phyloP scores from a whole-genome alignment of 64 coral and sea anemone genomes.

The Dendrophyllia cribrosa region DNA sequence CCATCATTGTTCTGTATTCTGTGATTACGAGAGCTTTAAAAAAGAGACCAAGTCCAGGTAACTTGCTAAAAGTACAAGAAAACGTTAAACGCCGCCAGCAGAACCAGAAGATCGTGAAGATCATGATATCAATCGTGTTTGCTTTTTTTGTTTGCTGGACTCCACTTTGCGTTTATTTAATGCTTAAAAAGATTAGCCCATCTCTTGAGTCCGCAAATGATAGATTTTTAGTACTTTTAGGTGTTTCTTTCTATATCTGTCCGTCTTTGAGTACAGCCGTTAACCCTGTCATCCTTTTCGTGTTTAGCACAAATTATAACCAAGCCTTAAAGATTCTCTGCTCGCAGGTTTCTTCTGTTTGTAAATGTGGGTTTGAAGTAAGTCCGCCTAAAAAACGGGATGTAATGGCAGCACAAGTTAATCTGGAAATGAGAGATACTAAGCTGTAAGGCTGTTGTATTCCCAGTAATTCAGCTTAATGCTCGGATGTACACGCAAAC shows the following conservation, averaged over 20 bases:
- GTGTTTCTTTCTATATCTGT: neutral
- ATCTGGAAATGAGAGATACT: too few species aligned
- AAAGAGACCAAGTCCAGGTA: neutral
- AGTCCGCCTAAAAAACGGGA: neutral
- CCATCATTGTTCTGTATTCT: neutral
- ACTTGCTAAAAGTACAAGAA: neutral
- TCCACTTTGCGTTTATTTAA: neutral
- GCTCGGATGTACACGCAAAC: too few species aligned
- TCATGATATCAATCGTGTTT: neutral
- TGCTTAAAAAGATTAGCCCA: neutral
- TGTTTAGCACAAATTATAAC: neutral
- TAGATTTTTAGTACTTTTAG: neutral
- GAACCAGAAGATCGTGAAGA: neutral
- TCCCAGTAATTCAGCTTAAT: too few species aligned
- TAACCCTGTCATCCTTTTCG: neutral
- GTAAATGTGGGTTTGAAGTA: neutral
- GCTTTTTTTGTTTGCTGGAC: constrained; percentile 4
- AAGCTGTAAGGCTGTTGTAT: too few species aligned
- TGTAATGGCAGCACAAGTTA: too few species aligned
- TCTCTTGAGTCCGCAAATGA: neutral
- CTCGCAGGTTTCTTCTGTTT: neutral
- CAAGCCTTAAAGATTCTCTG: neutral
- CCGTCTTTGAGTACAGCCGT: neutral
- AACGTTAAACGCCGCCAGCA: neutral
- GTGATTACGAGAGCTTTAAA: neutral